phyloP scores from a whole-genome alignment of 2,797 vertebrate genomes.

The Danio aesculapii region DNA sequence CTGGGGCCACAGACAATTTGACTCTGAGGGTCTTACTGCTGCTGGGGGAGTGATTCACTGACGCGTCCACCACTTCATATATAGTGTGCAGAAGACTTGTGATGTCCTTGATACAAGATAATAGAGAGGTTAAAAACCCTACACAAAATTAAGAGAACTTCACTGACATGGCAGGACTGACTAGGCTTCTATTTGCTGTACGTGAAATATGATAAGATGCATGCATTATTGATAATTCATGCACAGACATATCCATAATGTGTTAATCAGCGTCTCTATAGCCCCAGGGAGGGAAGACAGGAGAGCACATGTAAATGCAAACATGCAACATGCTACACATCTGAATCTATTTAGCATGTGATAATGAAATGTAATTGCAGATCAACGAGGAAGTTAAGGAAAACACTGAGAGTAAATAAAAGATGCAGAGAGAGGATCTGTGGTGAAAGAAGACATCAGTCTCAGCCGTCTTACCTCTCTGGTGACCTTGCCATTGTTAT shows the following conservation, averaged over 20 bases:
- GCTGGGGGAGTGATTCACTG: slow-evolving; percentile 95
- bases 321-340: slow-evolving; percentile 7
- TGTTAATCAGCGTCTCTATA: slow-evolving; percentile 18
- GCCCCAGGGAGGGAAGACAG: slow-evolving; percentile 15
- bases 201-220: slow-evolving; percentile 6
- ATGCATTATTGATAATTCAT: slow-evolving; percentile 25
- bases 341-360: slow-evolving; percentile 8
- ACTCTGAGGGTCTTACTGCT: slow-evolving; percentile 96
- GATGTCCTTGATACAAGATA: slow-evolving; percentile 85
- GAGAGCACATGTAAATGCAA: not conserved
- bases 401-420: slow-evolving; percentile 7
- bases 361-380: slow-evolving; percentile 18
- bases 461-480: slow-evolving; percentile 86
- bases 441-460: slow-evolving; percentile 48
- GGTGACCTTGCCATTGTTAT: slow-evolving; percentile 98
- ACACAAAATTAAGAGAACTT: slow-evolving; percentile 7
- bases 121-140: not conserved
- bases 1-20: slow-evolving; percentile 94
- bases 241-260: slow-evolving; percentile 34
- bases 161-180: not conserved
- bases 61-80: slow-evolving; percentile 97
- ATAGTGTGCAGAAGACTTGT: slow-evolving; percentile 98
- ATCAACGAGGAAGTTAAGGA: not conserved
- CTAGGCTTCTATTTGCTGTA: slow-evolving; percentile 19
- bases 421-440: slow-evolving; percentile 40